These are phyloP conservation scores for Papilio helenus DNA, from an alignment of 1,140 invertebrate genomes.

Conservation along the genomic window DNA sequence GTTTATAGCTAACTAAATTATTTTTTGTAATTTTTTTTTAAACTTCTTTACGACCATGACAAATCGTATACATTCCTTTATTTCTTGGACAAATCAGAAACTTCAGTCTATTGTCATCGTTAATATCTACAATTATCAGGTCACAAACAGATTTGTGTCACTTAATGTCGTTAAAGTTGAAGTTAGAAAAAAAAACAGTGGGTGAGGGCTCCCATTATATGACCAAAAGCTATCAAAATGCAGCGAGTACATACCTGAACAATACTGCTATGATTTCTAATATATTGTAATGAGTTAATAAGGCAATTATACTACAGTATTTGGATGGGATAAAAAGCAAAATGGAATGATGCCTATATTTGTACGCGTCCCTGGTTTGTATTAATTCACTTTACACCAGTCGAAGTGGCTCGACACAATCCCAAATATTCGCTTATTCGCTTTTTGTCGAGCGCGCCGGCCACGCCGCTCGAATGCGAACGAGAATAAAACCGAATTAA, in stretches of 20 bases:
- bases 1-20: background rate
- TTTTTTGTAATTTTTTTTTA: background rate
- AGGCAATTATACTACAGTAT: slow-evolving; percentile 25
- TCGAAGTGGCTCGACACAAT: slow-evolving; percentile 66
- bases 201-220: no score
- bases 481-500: slow-evolving; percentile 65
- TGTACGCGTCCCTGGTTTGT: slow-evolving; percentile 39
- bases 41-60: background rate
- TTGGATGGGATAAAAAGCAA: slow-evolving; percentile 12
- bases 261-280: background rate
- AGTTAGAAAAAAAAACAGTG: no score
- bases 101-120: no score
- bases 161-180: no score
- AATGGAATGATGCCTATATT: slow-evolving; percentile 37
- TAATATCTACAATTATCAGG: no score
- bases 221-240: no score
- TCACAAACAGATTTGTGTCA: no score
- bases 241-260: background rate
- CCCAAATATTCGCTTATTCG: slow-evolving; percentile 67
- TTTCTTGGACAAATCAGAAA: background rate
- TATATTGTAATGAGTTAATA: background rate
- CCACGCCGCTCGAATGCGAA: slow-evolving; percentile 59
- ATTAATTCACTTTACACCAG: slow-evolving; percentile 69
- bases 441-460: slow-evolving; percentile 56
- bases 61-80: background rate